phyloP scores from a whole-genome alignment of 2,797 vertebrate species.

The Takifugu rubripes region DNA sequence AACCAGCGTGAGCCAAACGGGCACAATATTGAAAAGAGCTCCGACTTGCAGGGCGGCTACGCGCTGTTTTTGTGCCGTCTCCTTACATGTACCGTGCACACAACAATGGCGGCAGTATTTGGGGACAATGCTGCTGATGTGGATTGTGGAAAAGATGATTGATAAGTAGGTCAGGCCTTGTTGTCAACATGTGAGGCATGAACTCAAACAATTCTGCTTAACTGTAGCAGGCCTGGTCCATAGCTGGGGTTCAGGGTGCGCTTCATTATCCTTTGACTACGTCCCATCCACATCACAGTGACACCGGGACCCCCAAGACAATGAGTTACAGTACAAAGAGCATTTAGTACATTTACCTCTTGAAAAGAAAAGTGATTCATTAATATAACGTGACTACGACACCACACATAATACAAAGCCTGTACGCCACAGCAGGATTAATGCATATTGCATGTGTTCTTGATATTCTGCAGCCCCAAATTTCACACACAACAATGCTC shows the following conservation, averaged over 20 bases:
- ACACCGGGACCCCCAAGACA: background rate
- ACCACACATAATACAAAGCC: too few relatives aligned
- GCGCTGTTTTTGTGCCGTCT: conserved; percentile 45
- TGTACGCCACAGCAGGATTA: too few relatives aligned
- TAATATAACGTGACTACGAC: too few relatives aligned
- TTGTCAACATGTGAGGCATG: conserved; percentile 69
- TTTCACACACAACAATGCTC: conserved; percentile 2
- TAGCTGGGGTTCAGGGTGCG: conserved; percentile 28
- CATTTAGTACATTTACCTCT: too few relatives aligned
- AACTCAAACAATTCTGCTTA: conserved; percentile 54
- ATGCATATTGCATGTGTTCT: too few relatives aligned
- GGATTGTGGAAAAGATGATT: conserved; percentile 65
- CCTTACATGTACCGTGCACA: conserved; percentile 54
- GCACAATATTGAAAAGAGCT: conserved; percentile 19
- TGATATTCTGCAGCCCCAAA: background rate
- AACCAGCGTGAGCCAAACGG: conserved; percentile 29
- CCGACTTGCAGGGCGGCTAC: conserved; percentile 36
- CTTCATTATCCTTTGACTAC: conserved; percentile 23
- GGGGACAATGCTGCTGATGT: conserved; percentile 67
- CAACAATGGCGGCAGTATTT: conserved; percentile 73
- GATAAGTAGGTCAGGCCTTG: conserved; percentile 79
- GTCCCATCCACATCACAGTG: conserved; percentile 9
- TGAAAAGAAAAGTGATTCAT: too few relatives aligned
- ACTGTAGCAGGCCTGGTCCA: conserved; percentile 38
- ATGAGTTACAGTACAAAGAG: background rate